Conservation (phyloP, 2,888 invertebrate genomes). For the Gymnoscelis rufifasciata region DNA sequence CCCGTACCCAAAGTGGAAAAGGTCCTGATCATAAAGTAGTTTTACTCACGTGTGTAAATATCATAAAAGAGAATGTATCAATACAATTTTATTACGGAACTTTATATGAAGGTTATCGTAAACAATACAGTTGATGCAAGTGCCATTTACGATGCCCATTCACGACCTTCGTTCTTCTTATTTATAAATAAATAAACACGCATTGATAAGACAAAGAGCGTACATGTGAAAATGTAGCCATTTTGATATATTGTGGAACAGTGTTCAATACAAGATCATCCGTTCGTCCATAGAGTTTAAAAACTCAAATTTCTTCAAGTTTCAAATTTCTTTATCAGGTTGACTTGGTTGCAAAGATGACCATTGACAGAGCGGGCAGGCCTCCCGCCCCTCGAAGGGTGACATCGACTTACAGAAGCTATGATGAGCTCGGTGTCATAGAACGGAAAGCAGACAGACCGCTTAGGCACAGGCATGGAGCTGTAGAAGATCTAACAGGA, state of each 20-base stretch:
- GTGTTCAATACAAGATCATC: conserved; percentile 43
- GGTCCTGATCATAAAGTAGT: not conserved
- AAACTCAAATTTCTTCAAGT: conserved; percentile 44
- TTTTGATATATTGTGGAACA: no score
- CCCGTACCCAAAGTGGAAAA: not conserved
- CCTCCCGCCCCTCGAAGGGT: conserved; percentile 67
- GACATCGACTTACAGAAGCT: conserved; percentile 71
- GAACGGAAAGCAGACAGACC: conserved; percentile 53
- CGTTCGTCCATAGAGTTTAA: conserved; percentile 22
- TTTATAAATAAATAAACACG: not conserved
- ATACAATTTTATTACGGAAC: conserved; percentile 8
- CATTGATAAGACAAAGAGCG: not conserved
- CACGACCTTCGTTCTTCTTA: conserved; percentile 1
- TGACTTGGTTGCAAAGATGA: conserved; percentile 50
- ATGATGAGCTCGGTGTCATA: conserved; percentile 65
- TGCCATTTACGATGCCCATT: conserved; percentile 18
- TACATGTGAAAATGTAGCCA: no score
- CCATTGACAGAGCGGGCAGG: conserved; percentile 65
- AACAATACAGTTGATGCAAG: conserved; percentile 19
- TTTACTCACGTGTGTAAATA: conserved; percentile 2
- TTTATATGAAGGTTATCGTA: conserved; percentile 10
- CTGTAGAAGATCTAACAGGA: conserved; percentile 64
- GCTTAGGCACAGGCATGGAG: conserved; percentile 62
- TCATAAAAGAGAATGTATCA: conserved; percentile 5
- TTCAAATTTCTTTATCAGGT: conserved; percentile 61